A percentile compares a stretch with the other conserved stretches of the same genome.
These are phyloP conservation scores for Ptilorrhoa leucosticta DNA, from an alignment of 2,113 vertebrate species.

Conservation along the genomic window DNA sequence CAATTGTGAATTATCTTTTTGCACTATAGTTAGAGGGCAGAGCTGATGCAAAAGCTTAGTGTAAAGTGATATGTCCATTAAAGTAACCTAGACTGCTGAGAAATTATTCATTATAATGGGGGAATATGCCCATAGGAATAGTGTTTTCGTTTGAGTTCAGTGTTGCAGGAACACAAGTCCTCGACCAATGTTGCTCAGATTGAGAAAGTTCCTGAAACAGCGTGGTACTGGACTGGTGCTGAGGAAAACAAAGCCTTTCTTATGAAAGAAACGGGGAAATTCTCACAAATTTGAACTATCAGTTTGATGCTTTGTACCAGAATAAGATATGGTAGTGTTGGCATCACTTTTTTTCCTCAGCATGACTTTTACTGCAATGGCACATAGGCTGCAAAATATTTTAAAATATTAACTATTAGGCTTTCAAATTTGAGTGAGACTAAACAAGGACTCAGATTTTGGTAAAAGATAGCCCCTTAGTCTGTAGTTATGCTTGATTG, in stretches of 20 bases:
- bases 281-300: not conserved
- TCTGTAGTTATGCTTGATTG: constrained; percentile 62
- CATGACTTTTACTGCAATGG: not conserved
- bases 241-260: not conserved
- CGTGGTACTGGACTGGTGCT: not conserved
- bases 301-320: not conserved
- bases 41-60: constrained; percentile 55
- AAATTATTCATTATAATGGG: constrained; percentile 26
- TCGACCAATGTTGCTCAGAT: not conserved
- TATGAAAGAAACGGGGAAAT: not conserved
- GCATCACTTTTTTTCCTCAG: not conserved
- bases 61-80: constrained; percentile 53
- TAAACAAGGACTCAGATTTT: constrained; percentile 53
- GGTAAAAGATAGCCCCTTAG: constrained; percentile 55
- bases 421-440: constrained; percentile 35
- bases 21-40: constrained; percentile 56
- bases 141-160: not conserved
- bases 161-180: not conserved
- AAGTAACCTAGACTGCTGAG: constrained; percentile 30
- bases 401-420: not conserved
- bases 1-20: constrained; percentile 59
- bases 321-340: not conserved
- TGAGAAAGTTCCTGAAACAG: not conserved
- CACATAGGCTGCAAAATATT: not conserved
- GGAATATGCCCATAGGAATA: not conserved